Base-by-base conservation (phyloP, 2,797 vertebrate genomes). In the Sylvia borin region DNA sequence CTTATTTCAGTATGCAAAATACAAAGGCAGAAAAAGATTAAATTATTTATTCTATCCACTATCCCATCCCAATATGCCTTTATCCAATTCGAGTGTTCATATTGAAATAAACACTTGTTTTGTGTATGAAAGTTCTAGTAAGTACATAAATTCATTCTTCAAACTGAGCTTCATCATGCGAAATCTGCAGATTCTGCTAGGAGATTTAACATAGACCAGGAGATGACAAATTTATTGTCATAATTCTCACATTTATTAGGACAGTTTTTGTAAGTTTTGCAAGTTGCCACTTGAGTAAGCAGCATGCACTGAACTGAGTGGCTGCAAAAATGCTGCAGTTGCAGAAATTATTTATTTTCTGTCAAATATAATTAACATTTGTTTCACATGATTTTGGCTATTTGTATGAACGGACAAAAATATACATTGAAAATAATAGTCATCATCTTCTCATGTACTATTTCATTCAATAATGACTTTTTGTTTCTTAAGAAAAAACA, bases 251-350 rank as follows among this genome's bases (percentile, higher is more conserved):
- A 93, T 95, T 95, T 81, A 90, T 95, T 92, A 58, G 55, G n/a
- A 51, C 48, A 90, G 58, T 58, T 86, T 94, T 90, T 93, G 43
- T 90, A 92, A 85, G 15, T 96, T 97, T 95, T 96, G 75, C 81
- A 96, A 89, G 82, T 88, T 96, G 20, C 65, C 72, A 80, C 78
- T 89, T 95, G 92, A 96, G 85, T 81, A 93, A 94, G 83, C 78
- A 75, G 64, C 62, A 27, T 65, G 10, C 9, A 9, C 42, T 94
- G 60, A 92, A 71, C 48, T 96, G 79, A 74, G 80, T 82, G 85
- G 61, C 93, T 93, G 72, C 70, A 61, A 92, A 88, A 97, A 95
- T 75, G 77, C 90, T 92, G 32, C 89, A 81, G 82, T 90, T 95
- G 90, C 90, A 95, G 93, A 93, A 96, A 67, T 83, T 60, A 62